A percentile compares a stretch with the other conserved stretches of the same genome.
These are phyloP conservation scores for Himalopsyche tibetana DNA, from an alignment of 2,888 invertebrate genomes.

Conservation along the genomic window DNA sequence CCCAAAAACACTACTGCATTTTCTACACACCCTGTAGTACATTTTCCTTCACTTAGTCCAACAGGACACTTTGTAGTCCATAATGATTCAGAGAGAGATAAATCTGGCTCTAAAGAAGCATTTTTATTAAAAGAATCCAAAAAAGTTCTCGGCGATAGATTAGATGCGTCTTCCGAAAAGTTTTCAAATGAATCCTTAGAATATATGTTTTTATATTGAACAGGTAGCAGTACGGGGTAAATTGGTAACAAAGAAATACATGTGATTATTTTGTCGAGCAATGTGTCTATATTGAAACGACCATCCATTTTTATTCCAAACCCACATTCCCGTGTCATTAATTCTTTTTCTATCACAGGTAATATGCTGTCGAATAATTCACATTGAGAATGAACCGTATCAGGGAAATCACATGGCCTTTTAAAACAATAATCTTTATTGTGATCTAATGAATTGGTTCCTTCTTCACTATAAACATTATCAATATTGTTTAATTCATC, in stretches of 20 bases:
- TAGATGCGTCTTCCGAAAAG: not conserved
- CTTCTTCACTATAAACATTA: not conserved
- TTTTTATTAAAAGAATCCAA: conserved; percentile 70
- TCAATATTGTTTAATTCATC: not conserved
- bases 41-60: conserved; percentile 77
- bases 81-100: conserved; percentile 71
- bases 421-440: not conserved
- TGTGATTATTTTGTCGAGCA: conserved; percentile 75
- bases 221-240: conserved; percentile 46
- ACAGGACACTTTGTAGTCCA: conserved; percentile 82
- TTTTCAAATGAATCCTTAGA: not conserved
- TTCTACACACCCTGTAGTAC: conserved; percentile 75
- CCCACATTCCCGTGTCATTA: not conserved
- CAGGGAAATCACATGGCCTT: not conserved
- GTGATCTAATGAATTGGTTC: not conserved
- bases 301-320: conserved; percentile 78
- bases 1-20: conserved; percentile 79
- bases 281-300: conserved; percentile 70
- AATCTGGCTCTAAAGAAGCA: conserved; percentile 67
- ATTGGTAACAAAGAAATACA: conserved; percentile 68
- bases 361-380: conserved; percentile 69
- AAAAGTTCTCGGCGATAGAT: conserved; percentile 71
- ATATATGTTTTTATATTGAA: not conserved
- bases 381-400: conserved; percentile 26
- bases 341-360: conserved; percentile 67